Percentiles rank a stretch among this genome's conserved stretches.
Conservation (phyloP, 92 coral and sea anemone genomes). For the Porites lobata region DNA sequence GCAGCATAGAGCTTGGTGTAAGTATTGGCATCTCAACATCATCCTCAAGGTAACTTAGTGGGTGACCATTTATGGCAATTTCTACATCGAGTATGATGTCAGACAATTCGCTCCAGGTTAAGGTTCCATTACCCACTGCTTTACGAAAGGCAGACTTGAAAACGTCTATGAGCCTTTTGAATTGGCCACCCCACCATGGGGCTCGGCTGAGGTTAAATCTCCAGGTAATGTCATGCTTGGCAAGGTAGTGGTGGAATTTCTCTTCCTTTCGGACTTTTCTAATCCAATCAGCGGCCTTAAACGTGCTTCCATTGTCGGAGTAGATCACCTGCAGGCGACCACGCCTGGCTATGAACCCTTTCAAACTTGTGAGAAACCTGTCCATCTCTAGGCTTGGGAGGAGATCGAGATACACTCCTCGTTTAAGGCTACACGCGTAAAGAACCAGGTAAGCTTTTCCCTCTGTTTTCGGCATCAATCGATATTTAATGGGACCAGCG, state of each 20-base stretch:
- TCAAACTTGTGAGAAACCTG: slow-evolving; percentile 25
- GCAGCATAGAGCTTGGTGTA: slow-evolving; percentile 56
- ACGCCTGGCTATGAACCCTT: slow-evolving; percentile 42
- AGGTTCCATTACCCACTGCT: slow-evolving; percentile 22
- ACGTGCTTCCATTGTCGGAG: slow-evolving; percentile 55
- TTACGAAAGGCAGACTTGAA: slow-evolving; percentile 30
- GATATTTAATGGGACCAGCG: not conserved
- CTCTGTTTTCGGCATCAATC: not conserved
- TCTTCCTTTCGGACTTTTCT: slow-evolving; percentile 39
- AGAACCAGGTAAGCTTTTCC: slow-evolving; percentile 13
- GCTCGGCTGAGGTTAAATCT: slow-evolving; percentile 61
- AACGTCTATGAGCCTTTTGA: slow-evolving; percentile 8
- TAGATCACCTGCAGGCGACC: slow-evolving; percentile 52
- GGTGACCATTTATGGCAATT: slow-evolving; percentile 16
- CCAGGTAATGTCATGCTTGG: slow-evolving; percentile 39
- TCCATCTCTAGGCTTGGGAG: not conserved
- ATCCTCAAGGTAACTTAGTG: slow-evolving; percentile 38
- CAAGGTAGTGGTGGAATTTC: slow-evolving; percentile 23
- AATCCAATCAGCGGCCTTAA: slow-evolving; percentile 60
- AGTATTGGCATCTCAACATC: slow-evolving; percentile 40
- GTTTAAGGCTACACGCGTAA: slow-evolving; percentile 9
- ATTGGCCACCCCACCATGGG: slow-evolving; percentile 71
- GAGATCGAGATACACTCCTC: not conserved
- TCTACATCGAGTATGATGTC: slow-evolving; percentile 17
- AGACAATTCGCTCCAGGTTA: slow-evolving; percentile 10